Evolutionary conservation across 2,888 invertebrate genomes (phyloP), one percentile per base, ranked within the genome.

Genomic region (Clunio marinus): DNA sequence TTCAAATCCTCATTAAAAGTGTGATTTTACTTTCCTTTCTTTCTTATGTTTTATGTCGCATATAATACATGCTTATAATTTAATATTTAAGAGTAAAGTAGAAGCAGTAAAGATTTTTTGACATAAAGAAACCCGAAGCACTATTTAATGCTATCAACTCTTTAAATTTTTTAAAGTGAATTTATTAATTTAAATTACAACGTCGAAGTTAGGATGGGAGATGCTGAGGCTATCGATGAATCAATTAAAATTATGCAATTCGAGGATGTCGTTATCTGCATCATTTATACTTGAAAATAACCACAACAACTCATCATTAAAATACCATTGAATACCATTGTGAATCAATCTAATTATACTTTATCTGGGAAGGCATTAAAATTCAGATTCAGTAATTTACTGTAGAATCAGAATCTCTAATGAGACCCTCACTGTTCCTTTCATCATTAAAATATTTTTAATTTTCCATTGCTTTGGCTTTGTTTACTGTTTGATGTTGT

Each of bases 1-100:
- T 57, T 41, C 25, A 46, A 15, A 35, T 45, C 37, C 63, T 63
- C 63, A 63, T 63, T 63, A 63, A 63, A 63, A 63, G 63, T 63
- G 63, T 63, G 63, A 63, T 45, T 45, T 41, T 41, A 25, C 27
- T 60, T 60, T 59, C 13, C 32, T 37, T 60, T 24, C 4, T 17
- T 24, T 60, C 60, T 22, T 24, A n/a, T 57, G 8, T 35, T 60
- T 17, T 17, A 17, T 17, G 51, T 51, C 22, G 32, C 32, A 32
- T 32, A 32, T n/a, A 32, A 32, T 32, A 32, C 10, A 7, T 32
- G 4, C 10, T 32, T n/a, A n/a, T n/a, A n/a, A n/a, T n/a, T n/a
- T n/a, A n/a, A n/a, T n/a, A n/a, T n/a, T n/a, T n/a, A n/a, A n/a
- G n/a, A n/a, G n/a, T n/a, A n/a, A n/a, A n/a, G n/a, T n/a, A n/a